Percentiles rank a stretch among this genome's conserved stretches.
Conservation (phyloP, 1,140 invertebrate species). For the Drosophila tristis region DNA sequence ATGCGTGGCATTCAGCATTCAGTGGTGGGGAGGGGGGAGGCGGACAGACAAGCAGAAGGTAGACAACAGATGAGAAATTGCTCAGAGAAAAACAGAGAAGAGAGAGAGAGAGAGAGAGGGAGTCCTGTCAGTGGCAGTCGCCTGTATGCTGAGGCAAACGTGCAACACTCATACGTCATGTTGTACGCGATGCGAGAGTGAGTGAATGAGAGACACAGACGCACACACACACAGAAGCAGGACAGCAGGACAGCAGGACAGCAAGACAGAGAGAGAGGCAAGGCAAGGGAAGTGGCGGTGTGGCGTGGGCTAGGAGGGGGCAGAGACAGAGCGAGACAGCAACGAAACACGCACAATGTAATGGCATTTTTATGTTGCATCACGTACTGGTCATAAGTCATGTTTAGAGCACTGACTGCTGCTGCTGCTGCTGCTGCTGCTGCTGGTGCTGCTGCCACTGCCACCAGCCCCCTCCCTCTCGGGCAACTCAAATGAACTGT, state of each 20-base stretch:
- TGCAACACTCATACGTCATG: constrained; percentile 80
- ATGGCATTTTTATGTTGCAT: constrained; percentile 84
- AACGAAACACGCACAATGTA: constrained; percentile 75
- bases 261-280: neutral
- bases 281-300: too few species aligned
- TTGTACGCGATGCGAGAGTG: constrained; percentile 45
- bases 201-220: constrained; percentile 16
- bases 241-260: constrained; percentile 5
- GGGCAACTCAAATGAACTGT: constrained; percentile 75
- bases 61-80: constrained; percentile 75
- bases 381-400: constrained; percentile 84
- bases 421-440: constrained; percentile 8
- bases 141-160: constrained; percentile 65
- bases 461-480: neutral
- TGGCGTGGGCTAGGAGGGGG: too few species aligned
- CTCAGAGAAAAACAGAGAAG: constrained; percentile 11
- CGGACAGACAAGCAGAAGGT: constrained; percentile 32
- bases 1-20: constrained; percentile 52
- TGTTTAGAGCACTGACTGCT: constrained; percentile 80
- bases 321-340: constrained; percentile 16
- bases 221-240: constrained; percentile 10
- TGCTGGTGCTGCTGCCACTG: constrained; percentile 5
- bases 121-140: constrained; percentile 68
- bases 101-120: neutral
- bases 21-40: neutral